Percentiles rank a stretch among this genome's conserved stretches.
Evolutionary conservation across 1,140 invertebrate genomes (phyloP).

Genomic region (Pseudoatta argentina): DNA sequence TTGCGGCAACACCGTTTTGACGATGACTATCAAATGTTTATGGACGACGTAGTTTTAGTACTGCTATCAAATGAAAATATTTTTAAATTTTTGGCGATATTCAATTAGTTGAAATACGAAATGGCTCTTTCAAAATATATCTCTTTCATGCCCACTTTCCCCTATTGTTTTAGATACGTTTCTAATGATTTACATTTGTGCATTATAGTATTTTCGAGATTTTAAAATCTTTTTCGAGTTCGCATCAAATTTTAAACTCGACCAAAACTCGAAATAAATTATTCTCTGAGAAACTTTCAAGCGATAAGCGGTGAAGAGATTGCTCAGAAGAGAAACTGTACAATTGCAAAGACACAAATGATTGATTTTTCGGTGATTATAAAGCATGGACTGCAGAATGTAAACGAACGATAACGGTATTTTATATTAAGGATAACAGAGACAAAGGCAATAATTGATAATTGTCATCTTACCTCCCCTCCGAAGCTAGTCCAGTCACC

Average conservation of each 20-base stretch:
- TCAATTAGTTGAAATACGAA: no score
- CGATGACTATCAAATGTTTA: no score
- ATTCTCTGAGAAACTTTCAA: background rate
- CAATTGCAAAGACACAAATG: background rate
- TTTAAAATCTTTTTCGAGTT: background rate
- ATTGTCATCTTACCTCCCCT: slow-evolving; percentile 83
- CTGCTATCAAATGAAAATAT: no score
- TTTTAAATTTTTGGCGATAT: no score
- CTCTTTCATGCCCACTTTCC: no score
- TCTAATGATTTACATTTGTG: background rate
- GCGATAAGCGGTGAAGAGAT: background rate
- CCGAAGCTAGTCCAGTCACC: slow-evolving; percentile 87
- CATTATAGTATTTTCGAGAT: background rate
- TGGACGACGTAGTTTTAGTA: no score
- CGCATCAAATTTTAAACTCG: background rate
- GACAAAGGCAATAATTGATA: background rate
- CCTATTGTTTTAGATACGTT: background rate
- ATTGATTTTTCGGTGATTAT: background rate
- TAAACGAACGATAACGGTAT: background rate
- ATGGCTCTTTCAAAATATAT: no score
- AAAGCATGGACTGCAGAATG: background rate
- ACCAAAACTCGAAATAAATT: background rate
- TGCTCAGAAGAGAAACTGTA: background rate
- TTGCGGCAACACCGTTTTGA: no score
- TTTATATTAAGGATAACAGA: background rate